phyloP scores from a whole-genome alignment of 2,113 vertebrate species.

The Drymodes brunneopygia region DNA sequence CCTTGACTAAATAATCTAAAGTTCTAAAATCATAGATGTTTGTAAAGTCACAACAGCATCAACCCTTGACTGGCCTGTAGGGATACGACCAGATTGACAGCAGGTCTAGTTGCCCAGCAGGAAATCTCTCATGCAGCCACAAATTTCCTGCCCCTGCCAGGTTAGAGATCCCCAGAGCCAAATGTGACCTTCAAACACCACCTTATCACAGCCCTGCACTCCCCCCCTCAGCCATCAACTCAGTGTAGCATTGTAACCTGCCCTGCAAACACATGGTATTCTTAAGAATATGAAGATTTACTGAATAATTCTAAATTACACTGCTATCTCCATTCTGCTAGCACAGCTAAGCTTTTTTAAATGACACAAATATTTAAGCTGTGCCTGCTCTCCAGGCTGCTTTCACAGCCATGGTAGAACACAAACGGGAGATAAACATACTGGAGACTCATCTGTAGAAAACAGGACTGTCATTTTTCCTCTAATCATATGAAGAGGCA shows the following conservation, averaged over 20 bases:
- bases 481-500: neutral
- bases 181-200: neutral
- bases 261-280: neutral
- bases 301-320: neutral
- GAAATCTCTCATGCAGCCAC: neutral
- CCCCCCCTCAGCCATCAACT: neutral
- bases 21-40: neutral
- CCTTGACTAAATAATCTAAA: neutral
- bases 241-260: neutral
- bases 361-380: neutral
- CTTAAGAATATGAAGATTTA: neutral
- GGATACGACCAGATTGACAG: neutral
- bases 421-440: neutral
- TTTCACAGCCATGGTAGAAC: neutral
- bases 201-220: neutral
- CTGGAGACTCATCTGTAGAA: neutral
- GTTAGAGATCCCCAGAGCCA: neutral
- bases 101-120: neutral
- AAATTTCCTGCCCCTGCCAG: neutral
- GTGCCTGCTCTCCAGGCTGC: neutral
- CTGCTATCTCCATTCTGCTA: neutral
- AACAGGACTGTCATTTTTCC: neutral
- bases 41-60: neutral
- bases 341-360: neutral
- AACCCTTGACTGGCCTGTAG: neutral